Conservation (phyloP, 2,113 vertebrate genomes). For the Aphelocoma coerulescens region DNA sequence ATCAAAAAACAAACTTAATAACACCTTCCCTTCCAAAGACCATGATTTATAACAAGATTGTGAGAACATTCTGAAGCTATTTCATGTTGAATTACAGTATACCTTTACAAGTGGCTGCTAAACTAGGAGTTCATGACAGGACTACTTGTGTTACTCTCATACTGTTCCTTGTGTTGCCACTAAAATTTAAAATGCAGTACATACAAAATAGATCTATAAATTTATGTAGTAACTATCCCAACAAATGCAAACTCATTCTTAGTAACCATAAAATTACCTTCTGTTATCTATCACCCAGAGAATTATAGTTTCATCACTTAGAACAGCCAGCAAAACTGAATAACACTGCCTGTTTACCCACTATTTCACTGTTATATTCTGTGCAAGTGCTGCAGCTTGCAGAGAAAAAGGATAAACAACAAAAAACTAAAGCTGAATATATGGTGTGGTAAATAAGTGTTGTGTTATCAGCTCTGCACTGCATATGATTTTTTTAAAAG, state of each 20-base stretch:
- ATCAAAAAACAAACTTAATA: conserved; percentile 79
- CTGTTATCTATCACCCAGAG: conserved; percentile 82
- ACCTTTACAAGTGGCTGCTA: conserved; percentile 76
- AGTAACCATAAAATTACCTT: conserved; percentile 86
- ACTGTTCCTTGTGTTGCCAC: conserved; percentile 69
- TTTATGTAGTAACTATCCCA: conserved; percentile 83
- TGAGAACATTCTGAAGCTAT: conserved; percentile 78
- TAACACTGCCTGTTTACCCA: conserved; percentile 54
- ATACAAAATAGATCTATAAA: conserved; percentile 84
- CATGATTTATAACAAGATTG: conserved; percentile 81
- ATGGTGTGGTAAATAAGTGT: conserved; percentile 67
- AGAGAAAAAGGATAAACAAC: conserved; percentile 61
- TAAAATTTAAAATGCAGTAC: conserved; percentile 81
- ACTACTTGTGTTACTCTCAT: conserved; percentile 62
- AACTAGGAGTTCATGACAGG: conserved; percentile 68
- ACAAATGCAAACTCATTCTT: conserved; percentile 84
- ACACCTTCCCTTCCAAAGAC: conserved; percentile 71
- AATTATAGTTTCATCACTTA: conserved; percentile 77
- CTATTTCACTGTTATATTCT: conserved; percentile 64
- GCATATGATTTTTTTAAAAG: conserved; percentile 55
- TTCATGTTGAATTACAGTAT: conserved; percentile 84
- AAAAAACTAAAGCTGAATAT: conserved; percentile 65
- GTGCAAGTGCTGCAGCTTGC: conserved; percentile 48
- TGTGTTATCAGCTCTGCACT: conserved; percentile 50
- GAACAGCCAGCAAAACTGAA: conserved; percentile 72